Evolutionary conservation across 2,113 vertebrate species (phyloP).

Genomic region (Nyctibius bracteatus): DNA sequence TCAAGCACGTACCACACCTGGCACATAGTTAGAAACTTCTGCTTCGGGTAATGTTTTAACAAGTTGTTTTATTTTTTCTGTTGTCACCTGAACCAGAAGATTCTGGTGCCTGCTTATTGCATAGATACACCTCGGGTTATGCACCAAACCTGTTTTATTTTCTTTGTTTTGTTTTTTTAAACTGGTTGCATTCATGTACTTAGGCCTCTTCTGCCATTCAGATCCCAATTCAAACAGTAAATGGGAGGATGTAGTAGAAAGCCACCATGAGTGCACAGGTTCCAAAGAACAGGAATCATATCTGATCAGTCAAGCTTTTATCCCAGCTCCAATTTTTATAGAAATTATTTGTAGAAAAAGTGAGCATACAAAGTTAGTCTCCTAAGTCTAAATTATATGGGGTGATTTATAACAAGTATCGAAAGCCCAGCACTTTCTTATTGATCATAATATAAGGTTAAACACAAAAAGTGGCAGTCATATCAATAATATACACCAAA

Average conservation of each 20-base stretch:
- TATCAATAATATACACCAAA: neutral
- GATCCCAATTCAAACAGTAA: neutral
- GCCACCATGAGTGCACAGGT: neutral
- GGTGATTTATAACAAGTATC: neutral
- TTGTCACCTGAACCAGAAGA: slow-evolving; percentile 40
- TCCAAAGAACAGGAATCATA: neutral
- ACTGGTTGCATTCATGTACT: neutral
- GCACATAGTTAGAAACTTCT: slow-evolving; percentile 20
- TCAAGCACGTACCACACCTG: slow-evolving; percentile 33
- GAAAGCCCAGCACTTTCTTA: neutral
- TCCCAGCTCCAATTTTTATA: neutral
- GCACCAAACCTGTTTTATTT: neutral
- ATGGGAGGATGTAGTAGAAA: neutral
- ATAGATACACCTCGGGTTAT: neutral
- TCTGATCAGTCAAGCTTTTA: neutral
- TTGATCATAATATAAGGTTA: neutral
- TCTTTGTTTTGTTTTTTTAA: neutral
- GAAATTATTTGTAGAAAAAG: neutral
- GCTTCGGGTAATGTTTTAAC: slow-evolving; percentile 60
- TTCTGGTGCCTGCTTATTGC: slow-evolving; percentile 5
- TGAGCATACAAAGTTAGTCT: neutral
- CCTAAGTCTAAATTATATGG: neutral
- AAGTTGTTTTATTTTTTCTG: slow-evolving; percentile 33
- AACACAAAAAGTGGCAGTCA: neutral
- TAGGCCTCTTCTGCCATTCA: neutral